Base-by-base conservation (phyloP, 2,797 vertebrate genomes). In the Intellagama lesueurii region DNA sequence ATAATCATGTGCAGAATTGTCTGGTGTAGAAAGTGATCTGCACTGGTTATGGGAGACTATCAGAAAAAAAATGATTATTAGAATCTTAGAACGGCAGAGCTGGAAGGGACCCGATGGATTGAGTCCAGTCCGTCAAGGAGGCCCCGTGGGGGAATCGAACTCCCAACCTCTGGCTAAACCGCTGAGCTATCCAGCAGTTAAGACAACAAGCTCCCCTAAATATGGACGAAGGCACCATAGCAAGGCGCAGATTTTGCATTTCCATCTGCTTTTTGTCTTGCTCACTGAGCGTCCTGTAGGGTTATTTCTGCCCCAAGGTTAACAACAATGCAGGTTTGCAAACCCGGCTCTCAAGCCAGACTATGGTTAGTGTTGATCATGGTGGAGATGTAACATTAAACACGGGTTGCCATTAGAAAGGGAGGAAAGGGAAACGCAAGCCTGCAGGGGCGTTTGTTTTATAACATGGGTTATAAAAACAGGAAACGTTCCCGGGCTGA, bases 181-280 rank as follows among this genome's bases (percentile, higher is more conserved):
- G 7, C 52, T 12, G 52, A 56, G 52, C 52, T 12, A 56, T 56
- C 52, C 14, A 56, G 52, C 52, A 56, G 88, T 81, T 69, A 2
- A 0, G 89, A 70, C 91, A 86, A 56, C 5, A 12, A 56, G 47
- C 69, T 90, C 0, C 86, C 91, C 92, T 60, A 85, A 0, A 73
- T 93, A 82, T 17, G 44, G 72, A 35, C 89, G 4, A 88, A 91
- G 56, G n/a, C 91, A 35, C 85, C 6, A 40, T 0, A 14, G 16
- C 16, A 14, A 5, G 19, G 52, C 9, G 11, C 14, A 64, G 60
- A 22, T 64, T 64, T 64, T 64, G 60, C 60, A 64, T 64, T 56
- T 64, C 19, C 60, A 19, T 22, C 19, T 64, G 16, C 16, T 19
- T 64, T 64, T 22, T 4, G 49, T 12, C 49, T 12, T 7, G 19